Evolutionary conservation across 53 echinoderm and acorn worm species (phyloP).

Genomic region (Apostichopus leukothele): DNA sequence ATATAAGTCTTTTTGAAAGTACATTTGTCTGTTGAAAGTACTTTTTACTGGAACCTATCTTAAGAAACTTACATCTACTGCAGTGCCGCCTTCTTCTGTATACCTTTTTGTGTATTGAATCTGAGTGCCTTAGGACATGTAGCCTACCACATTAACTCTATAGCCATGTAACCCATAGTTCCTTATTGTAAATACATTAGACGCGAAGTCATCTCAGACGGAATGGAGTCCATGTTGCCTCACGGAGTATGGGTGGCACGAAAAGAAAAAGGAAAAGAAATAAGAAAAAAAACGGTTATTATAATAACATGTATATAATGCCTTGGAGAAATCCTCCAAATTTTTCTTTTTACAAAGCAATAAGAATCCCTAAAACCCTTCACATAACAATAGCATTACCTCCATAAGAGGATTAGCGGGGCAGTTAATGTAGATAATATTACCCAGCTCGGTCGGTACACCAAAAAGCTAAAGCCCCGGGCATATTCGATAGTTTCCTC

Average conservation of each 20-base stretch:
- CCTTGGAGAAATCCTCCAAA: slow-evolving; percentile 34
- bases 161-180: no score
- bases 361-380: slow-evolving; percentile 33
- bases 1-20: no score
- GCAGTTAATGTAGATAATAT: slow-evolving; percentile 41
- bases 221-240: slow-evolving; percentile 10
- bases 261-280: not conserved
- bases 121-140: not conserved
- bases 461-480: slow-evolving; percentile 28
- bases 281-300: not conserved
- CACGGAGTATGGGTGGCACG: slow-evolving; percentile 17
- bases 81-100: no score
- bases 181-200: not conserved
- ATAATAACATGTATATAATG: slow-evolving; percentile 42
- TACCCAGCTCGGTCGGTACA: slow-evolving; percentile 39
- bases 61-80: no score
- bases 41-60: no score
- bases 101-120: no score
- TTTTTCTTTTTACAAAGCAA: slow-evolving; percentile 17
- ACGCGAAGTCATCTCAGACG: not conserved
- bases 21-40: no score
- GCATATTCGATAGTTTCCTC: slow-evolving; percentile 25
- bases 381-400: slow-evolving; percentile 30
- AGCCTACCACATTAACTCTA: not conserved
- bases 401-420: slow-evolving; percentile 32